Conservation (phyloP, 2,888 invertebrate genomes). For the Drosophila prostipennis region DNA sequence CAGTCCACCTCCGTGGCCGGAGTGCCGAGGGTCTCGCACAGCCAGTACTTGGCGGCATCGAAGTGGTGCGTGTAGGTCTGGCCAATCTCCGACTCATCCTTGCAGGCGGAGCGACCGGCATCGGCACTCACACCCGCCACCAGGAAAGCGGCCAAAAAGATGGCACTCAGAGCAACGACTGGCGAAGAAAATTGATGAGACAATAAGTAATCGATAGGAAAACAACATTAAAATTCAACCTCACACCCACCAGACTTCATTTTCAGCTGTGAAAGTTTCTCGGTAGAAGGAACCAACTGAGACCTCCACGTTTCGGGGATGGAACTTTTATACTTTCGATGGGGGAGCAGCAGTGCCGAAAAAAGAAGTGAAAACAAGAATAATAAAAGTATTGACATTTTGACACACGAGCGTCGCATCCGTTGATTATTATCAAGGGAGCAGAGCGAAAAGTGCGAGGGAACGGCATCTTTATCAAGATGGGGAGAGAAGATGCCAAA, state of each 20-base stretch:
- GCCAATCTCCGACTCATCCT: conserved; percentile 70
- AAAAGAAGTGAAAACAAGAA: conserved; percentile 34
- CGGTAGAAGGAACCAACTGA: conserved; percentile 37
- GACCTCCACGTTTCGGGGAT: conserved; percentile 1
- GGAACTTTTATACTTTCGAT: conserved; percentile 36
- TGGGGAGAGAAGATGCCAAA: conserved; percentile 9
- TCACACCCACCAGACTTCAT: conserved; percentile 65
- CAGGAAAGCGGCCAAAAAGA: conserved; percentile 55
- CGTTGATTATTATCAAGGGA: conserved; percentile 58
- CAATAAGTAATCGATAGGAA: conserved; percentile 12
- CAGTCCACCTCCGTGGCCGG: conserved; percentile 74
- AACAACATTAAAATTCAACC: conserved; percentile 12
- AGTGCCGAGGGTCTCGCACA: conserved; percentile 67
- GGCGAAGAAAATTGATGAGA: conserved; percentile 1
- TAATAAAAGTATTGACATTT: conserved; percentile 38
- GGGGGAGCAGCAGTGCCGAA: conserved; percentile 10
- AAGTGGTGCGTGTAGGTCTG: conserved; percentile 79
- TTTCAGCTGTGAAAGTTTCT: conserved; percentile 51
- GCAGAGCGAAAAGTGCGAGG: conserved; percentile 10
- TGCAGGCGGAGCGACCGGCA: conserved; percentile 82
- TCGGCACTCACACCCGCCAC: conserved; percentile 49
- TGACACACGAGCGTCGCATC: conserved; percentile 44
- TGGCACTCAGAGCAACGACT: conserved; percentile 57
- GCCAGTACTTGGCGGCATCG: conserved; percentile 82
- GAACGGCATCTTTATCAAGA: conserved; percentile 4